Conservation (phyloP, 2,888 invertebrate species). For the Bellardia pandia region DNA sequence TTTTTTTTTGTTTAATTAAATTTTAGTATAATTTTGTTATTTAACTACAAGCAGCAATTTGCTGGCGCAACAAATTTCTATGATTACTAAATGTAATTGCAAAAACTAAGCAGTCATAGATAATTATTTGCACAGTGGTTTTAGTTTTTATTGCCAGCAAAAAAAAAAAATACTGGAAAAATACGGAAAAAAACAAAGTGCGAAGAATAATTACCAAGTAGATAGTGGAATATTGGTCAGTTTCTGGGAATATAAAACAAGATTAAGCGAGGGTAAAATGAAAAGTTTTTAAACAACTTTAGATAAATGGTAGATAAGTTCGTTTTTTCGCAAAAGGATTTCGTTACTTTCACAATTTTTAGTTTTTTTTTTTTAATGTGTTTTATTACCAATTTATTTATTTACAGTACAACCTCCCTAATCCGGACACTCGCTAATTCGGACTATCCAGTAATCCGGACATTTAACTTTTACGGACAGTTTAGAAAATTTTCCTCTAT, state of each 20-base stretch:
- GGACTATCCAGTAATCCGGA: too few relatives aligned
- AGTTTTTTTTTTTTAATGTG: too few relatives aligned
- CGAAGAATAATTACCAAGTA: conserved; percentile 14
- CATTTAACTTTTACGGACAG: too few relatives aligned
- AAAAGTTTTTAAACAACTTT: too few relatives aligned
- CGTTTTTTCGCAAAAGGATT: background rate
- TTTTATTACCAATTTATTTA: too few relatives aligned
- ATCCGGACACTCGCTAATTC: too few relatives aligned
- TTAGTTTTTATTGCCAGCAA: conserved; percentile 35
- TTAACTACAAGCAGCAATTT: conserved; percentile 34
- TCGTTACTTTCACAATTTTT: too few relatives aligned
- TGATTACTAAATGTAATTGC: conserved; percentile 55
- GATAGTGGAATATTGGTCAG: conserved; percentile 26
- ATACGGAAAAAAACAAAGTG: background rate
- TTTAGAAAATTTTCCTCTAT: too few relatives aligned
- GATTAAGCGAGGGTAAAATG: conserved; percentile 18
- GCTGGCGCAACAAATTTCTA: conserved; percentile 51
- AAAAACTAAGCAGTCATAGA: conserved; percentile 22
- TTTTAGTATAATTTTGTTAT: conserved; percentile 43
- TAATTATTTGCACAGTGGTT: conserved; percentile 45
- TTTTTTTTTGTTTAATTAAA: conserved; percentile 38
- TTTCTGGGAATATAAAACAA: background rate
- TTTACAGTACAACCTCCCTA: too few relatives aligned
- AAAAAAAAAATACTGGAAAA: conserved; percentile 30
- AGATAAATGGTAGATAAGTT: too few relatives aligned